Evolutionary conservation across 2,888 invertebrate species (phyloP).

Genomic region (Campoletis raptor): DNA sequence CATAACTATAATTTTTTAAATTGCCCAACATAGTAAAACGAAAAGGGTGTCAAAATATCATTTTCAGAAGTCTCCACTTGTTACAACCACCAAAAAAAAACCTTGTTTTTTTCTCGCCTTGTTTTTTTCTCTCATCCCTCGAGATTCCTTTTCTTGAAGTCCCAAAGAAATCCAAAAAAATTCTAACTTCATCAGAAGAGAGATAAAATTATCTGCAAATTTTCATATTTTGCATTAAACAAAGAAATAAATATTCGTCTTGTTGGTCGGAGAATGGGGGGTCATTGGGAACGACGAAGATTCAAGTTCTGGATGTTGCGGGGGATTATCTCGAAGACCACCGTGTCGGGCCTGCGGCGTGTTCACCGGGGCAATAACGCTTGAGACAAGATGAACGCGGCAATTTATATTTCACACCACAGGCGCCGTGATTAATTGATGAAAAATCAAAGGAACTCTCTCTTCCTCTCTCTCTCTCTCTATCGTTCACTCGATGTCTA

Average conservation of each 20-base stretch:
- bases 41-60: background rate
- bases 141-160: background rate
- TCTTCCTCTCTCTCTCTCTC: slow-evolving; percentile 53
- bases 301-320: slow-evolving; percentile 47
- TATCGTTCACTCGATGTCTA: slow-evolving; percentile 36
- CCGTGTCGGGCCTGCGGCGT: slow-evolving; percentile 63
- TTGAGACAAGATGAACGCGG: slow-evolving; percentile 67
- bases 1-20: background rate
- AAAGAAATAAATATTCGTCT: background rate
- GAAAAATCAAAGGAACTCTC: slow-evolving; percentile 64
- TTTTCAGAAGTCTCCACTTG: background rate
- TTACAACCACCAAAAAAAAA: too few species aligned
- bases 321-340: slow-evolving; percentile 59
- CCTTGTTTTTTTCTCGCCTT: background rate
- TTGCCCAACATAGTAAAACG: too few species aligned
- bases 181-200: background rate
- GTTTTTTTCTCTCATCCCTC: background rate
- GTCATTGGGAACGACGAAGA: slow-evolving; percentile 13
- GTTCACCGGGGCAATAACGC: slow-evolving; percentile 56
- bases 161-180: background rate
- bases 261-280: background rate
- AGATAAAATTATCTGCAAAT: background rate
- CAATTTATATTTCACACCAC: slow-evolving; percentile 70
- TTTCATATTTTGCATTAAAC: background rate
- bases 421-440: slow-evolving; percentile 69